Evolutionary conservation across 1,140 invertebrate genomes (phyloP).

Genomic region (Dendrolimus punctatus): DNA sequence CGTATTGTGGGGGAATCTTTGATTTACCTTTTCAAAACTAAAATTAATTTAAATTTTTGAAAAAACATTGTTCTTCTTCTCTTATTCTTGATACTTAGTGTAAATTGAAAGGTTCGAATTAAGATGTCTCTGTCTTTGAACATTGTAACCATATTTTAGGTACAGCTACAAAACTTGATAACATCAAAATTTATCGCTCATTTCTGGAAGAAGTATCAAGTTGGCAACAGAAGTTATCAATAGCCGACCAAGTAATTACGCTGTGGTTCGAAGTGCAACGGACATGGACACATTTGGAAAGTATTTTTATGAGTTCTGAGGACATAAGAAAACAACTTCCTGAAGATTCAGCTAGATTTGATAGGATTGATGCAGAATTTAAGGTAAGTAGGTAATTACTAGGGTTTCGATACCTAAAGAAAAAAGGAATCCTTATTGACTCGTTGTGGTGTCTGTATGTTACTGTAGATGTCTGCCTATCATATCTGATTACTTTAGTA

Average conservation of each 20-base stretch:
- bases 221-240: conserved; percentile 95
- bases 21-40: too few relatives aligned
- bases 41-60: too few relatives aligned
- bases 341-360: conserved; percentile 93
- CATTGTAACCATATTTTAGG: conserved; percentile 67
- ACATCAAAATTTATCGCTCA: conserved; percentile 98
- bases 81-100: too few relatives aligned
- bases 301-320: conserved; percentile 98
- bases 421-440: too few relatives aligned
- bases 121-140: neutral
- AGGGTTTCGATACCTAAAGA: too few relatives aligned
- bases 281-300: conserved; percentile 97
- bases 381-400: conserved; percentile 74
- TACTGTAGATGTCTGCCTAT: too few relatives aligned
- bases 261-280: conserved; percentile 97
- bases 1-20: too few relatives aligned
- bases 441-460: too few relatives aligned
- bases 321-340: conserved; percentile 96
- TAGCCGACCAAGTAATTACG: conserved; percentile 93
- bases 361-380: conserved; percentile 92
- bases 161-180: conserved; percentile 94
- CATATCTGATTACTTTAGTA: too few relatives aligned
- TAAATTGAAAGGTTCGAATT: too few relatives aligned
- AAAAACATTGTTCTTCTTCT: too few relatives aligned
- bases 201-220: conserved; percentile 94